A percentile compares a stretch with the other conserved stretches of the same genome.
Evolutionary conservation across 2,797 vertebrate genomes (phyloP).

Genomic region (Silurus aristotelis): DNA sequence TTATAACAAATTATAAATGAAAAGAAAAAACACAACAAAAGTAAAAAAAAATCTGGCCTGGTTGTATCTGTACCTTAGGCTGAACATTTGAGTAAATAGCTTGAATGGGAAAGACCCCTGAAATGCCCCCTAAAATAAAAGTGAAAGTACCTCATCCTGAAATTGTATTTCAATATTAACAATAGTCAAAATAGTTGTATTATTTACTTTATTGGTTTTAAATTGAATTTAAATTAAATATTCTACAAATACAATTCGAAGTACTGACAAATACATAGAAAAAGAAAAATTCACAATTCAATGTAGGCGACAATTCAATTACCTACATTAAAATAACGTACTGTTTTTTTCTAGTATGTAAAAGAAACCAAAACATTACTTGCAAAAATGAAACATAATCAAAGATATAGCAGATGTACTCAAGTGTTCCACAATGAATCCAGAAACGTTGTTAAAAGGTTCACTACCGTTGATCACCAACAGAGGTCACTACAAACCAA

Average conservation of each 20-base stretch:
- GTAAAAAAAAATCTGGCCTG: background rate
- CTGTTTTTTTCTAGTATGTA: background rate
- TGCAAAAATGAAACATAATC: background rate
- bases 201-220: background rate
- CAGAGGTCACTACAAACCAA: constrained; percentile 25
- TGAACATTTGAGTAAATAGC: background rate
- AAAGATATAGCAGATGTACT: background rate
- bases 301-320: background rate
- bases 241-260: background rate
- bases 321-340: background rate
- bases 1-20: background rate
- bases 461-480: constrained; percentile 18
- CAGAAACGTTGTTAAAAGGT: background rate
- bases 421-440: background rate
- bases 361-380: background rate
- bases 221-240: background rate
- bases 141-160: background rate
- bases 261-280: background rate
- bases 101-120: background rate
- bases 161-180: background rate
- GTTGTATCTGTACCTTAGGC: background rate
- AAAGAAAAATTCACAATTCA: background rate
- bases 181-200: background rate
- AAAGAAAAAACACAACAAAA: background rate
- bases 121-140: background rate